These are phyloP conservation scores for Hydractinia symbiolongicarpus DNA, from an alignment of 30 jellyfish, hydroid and myxozoan genomes.

Conservation along the genomic window DNA sequence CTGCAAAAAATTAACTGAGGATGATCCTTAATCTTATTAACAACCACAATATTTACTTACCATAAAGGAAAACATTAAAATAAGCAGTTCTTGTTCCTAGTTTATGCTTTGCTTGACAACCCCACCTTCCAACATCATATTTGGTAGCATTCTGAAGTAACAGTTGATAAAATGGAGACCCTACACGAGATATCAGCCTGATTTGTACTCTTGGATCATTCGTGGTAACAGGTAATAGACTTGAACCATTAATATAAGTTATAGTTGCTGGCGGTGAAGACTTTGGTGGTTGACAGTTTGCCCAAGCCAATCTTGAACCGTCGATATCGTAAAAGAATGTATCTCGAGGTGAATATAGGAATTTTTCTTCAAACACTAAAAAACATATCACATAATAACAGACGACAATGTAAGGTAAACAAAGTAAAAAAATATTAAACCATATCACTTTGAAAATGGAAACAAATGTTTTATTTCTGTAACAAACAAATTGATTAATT, in stretches of 20 bases:
- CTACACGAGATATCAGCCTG: background rate
- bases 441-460: background rate
- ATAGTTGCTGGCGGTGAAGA: conserved; percentile 1
- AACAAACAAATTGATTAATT: no score
- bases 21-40: no score
- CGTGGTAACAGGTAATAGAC: conserved; percentile 26
- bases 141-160: conserved; percentile 21
- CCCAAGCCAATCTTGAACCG: conserved; percentile 37
- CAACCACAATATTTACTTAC: background rate
- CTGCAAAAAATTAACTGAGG: no score
- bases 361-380: conserved; percentile 26
- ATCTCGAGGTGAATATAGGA: conserved; percentile 29
- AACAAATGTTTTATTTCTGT: no score
- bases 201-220: conserved; percentile 26
- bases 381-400: background rate
- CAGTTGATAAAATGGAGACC: background rate
- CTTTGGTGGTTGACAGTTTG: conserved; percentile 34
- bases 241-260: conserved; percentile 29
- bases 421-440: background rate
- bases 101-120: conserved; percentile 22
- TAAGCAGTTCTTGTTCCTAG: conserved; percentile 8
- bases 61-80: conserved; percentile 23
- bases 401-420: background rate
- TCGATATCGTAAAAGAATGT: conserved; percentile 31
- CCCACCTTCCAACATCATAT: conserved; percentile 35